Base-by-base conservation (phyloP, 2,888 invertebrate genomes). In the Merodon equestris region DNA sequence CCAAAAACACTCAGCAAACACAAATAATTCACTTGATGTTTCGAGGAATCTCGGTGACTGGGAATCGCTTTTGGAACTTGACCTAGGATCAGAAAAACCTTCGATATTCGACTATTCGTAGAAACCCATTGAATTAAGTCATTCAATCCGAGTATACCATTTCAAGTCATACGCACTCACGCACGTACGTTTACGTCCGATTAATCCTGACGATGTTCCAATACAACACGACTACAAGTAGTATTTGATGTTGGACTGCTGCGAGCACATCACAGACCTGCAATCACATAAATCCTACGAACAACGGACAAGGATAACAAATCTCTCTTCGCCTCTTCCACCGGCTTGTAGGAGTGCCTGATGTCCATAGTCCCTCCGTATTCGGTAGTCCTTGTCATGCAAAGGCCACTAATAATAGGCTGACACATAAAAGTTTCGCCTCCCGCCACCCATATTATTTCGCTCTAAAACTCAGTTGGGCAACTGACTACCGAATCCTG, bases 351-450 rank as follows among this genome's bases (percentile, higher is more conserved):
- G 13, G 13, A 44, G 44, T 44, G 18, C 44, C 17, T 13, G 9
- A 10, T 14, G 10, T 27, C n/a, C 19, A 19, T 18, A 40, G 38
- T 9, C 48, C 48, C 60, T 48, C n/a, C n/a, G n/a, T n/a, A n/a
- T n/a, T n/a, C n/a, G n/a, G n/a, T n/a, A n/a, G 48, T 56, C 70
- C 70, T 57, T 64, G 70, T 76, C 71, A 71, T 76, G 71, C 48
- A 64, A 58, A 75, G 64, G 63, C 54, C 64, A 63, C 68, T 73
- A 79, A 79, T 70, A 79, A 74, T 63, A 79, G 56, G 58, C 73
- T 68, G 73, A 68, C 73, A 79, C 58, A 68, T 61, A 77, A 77
- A 51, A 58, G 54, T 36, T 38, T 19, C 9, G 44, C 42, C 42
- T 45, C 2, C 9, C 18, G 13, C 13, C 27, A 9, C 5, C 17